Percentiles rank a stretch among this genome's conserved stretches.
Conservation (phyloP, 2,113 vertebrate genomes). For the Gopherus flavomarginatus region DNA sequence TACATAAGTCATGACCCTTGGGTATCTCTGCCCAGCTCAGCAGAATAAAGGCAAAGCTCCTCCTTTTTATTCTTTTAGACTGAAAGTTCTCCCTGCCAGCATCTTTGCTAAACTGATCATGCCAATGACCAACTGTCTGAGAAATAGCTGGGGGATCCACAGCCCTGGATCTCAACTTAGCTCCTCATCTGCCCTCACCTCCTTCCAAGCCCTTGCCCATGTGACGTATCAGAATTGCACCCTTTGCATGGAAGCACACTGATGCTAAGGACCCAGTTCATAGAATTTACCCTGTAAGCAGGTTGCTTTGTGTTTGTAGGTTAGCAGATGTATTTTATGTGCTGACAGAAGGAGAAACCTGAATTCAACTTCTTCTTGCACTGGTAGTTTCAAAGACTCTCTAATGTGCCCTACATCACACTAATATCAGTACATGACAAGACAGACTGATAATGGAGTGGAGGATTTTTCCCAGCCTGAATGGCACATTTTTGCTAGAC, state of each 20-base stretch:
- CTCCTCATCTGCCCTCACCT: neutral
- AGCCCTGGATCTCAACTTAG: neutral
- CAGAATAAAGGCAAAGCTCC: neutral
- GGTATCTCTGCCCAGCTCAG: neutral
- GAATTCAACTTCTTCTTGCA: neutral
- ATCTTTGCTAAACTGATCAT: neutral
- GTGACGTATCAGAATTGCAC: neutral
- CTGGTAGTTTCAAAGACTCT: neutral
- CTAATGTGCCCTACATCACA: neutral
- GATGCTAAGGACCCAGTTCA: neutral
- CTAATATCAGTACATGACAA: neutral
- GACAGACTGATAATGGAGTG: neutral
- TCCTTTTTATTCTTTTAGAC: neutral
- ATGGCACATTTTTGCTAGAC: neutral
- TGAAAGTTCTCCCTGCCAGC: neutral
- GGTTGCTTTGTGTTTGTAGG: neutral
- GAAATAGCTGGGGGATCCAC: neutral
- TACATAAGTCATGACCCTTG: slow-evolving; percentile 24
- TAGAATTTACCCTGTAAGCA: neutral
- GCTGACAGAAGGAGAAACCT: neutral
- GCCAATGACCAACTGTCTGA: neutral
- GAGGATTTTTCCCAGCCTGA: neutral
- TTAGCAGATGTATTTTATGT: neutral
- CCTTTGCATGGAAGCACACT: neutral
- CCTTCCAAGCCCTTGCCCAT: neutral